phyloP scores from a whole-genome alignment of 2,797 vertebrate species.

The Pogoniulus pusillus region DNA sequence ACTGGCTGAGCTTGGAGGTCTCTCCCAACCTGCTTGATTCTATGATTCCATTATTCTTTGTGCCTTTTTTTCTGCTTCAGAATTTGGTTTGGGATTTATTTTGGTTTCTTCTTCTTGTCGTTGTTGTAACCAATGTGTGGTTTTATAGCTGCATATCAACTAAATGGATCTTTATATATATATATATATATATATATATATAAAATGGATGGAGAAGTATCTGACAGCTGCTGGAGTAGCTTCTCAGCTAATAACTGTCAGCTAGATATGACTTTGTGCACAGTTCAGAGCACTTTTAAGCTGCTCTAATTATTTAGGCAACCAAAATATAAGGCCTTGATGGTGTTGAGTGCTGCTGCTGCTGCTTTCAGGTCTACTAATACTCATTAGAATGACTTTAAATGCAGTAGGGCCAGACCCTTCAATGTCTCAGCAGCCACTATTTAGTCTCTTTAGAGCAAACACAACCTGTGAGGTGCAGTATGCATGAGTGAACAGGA shows the following conservation, averaged over 20 bases:
- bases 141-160: not conserved
- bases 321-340: not conserved
- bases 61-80: not conserved
- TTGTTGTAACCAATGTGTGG: not conserved
- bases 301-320: not conserved
- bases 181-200: too few relatives aligned
- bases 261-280: not conserved
- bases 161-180: not conserved
- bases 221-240: not conserved
- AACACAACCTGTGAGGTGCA: not conserved
- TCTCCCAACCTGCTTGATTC: too few relatives aligned
- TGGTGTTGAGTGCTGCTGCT: not conserved
- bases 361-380: not conserved
- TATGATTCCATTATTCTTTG: not conserved
- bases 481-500: not conserved
- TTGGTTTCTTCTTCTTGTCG: not conserved
- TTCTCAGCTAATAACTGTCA: not conserved
- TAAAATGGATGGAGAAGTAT: not conserved
- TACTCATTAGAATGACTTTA: not conserved
- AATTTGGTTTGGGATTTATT: not conserved
- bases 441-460: not conserved
- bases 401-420: not conserved
- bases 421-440: not conserved
- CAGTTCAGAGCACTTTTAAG: not conserved
- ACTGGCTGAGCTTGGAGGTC: too few relatives aligned